Percentiles rank a stretch among this genome's conserved stretches.
These are phyloP conservation scores for Charaxes varanes DNA, from an alignment of 1,140 invertebrate genomes.

Conservation along the genomic window DNA sequence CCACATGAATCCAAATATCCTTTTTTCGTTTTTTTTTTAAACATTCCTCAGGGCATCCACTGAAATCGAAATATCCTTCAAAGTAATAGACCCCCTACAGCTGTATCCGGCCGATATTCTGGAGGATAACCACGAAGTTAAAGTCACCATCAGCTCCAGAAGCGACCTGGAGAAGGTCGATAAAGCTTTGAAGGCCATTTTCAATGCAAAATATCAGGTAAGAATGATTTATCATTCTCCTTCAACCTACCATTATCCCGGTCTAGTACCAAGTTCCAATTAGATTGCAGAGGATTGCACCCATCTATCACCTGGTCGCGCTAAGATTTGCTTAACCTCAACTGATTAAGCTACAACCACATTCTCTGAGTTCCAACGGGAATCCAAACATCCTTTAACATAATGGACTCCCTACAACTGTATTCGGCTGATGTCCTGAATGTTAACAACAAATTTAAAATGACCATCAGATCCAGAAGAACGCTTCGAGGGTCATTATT, in stretches of 20 bases:
- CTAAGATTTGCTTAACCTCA: no score
- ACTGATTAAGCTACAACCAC: no score
- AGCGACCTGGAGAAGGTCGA: slow-evolving; percentile 23
- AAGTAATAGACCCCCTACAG: slow-evolving; percentile 7
- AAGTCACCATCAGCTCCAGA: slow-evolving; percentile 12
- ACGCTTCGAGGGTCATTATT: slow-evolving; percentile 16
- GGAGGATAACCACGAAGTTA: slow-evolving; percentile 5
- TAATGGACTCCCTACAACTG: slow-evolving; percentile 11
- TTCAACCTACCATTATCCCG: no score
- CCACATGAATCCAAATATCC: background rate
- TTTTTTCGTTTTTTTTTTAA: slow-evolving; percentile 7
- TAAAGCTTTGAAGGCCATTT: slow-evolving; percentile 19
- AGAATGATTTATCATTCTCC: no score
- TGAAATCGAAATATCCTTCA: slow-evolving; percentile 16
- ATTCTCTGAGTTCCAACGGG: slow-evolving; percentile 16
- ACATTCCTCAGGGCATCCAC: slow-evolving; percentile 17
- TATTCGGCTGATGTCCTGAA: slow-evolving; percentile 8
- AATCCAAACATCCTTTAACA: slow-evolving; percentile 15
- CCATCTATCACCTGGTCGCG: no score
- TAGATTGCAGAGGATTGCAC: no score
- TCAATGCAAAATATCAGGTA: slow-evolving; percentile 38
- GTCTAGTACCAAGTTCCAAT: no score
- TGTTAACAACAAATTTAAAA: slow-evolving; percentile 6
- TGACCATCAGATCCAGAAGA: slow-evolving; percentile 15
- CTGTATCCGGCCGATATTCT: slow-evolving; percentile 13